Evolutionary conservation across 1,140 invertebrate genomes (phyloP), one percentile per base, ranked within the genome.

Genomic region (Stegodyphus dumicola): DNA sequence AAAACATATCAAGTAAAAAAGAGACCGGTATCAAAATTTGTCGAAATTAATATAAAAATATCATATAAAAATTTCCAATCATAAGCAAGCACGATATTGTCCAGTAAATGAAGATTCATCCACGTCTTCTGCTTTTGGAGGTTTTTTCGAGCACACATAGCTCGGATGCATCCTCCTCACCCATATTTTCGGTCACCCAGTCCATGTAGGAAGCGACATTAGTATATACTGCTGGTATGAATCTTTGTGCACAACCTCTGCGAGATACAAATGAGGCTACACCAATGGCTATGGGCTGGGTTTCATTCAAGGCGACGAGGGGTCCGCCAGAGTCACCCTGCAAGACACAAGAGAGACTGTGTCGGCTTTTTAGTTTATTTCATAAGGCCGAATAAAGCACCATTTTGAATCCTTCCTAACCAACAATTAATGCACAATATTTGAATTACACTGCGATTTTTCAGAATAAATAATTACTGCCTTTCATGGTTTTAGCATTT

Each of bases 161-260:
- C 11, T 86, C 64, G 7, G n/a, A 52, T 6, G 77, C 70, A 18
- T 86, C 71, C 6, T 73, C 69, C 10, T 67, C 65, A 15, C 85
- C 88, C 64, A 86, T 74, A 11, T 87, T 81, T 33, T 85, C 71
- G 77, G 91, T 91, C 88, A 96, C 95, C 95, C 95, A 96, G 13
- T 93, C 93, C 88, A 95, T 90, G 90, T 95, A 95, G 89, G 94
- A 91, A 18, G 94, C 93, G 53, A 95, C 93, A 86, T 94, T 92
- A 0, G 94, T 95, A 90, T 97, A 97, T 0, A 97, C 96, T 9
- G 96, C 96, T 0, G 97, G 96, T 91, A 95, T 96, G 90, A 96
- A 94, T 51, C 94, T 94, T 91, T 96, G 95, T 10, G 96, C 97
- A 89, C 96, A 98, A 56, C 86, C 86, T 56, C 77, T 48, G 10